Evolutionary conservation across 2,797 vertebrate genomes (phyloP).

Genomic region (Xyrichtys novacula): DNA sequence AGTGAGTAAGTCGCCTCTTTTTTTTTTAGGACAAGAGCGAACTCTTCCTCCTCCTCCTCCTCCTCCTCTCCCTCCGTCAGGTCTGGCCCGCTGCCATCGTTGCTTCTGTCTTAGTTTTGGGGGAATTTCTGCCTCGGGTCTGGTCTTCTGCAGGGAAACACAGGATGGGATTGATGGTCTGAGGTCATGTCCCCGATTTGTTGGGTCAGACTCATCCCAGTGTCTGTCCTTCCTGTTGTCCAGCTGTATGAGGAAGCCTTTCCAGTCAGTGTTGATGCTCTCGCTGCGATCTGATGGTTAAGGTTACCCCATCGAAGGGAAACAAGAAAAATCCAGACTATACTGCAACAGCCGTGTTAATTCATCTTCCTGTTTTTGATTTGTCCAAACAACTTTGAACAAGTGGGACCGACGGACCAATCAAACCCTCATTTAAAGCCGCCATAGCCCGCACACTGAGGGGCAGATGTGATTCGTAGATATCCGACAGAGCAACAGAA

Average conservation of each 20-base stretch:
- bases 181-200: conserved; percentile 18
- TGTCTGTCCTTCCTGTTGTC: not conserved
- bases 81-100: conserved; percentile 5
- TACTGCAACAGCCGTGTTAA: too few species aligned
- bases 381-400: too few species aligned
- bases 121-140: not conserved
- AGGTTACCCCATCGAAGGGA: too few species aligned
- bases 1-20: too few species aligned
- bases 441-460: too few species aligned
- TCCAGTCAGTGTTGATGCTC: not conserved
- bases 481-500: conserved; percentile 1
- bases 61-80: not conserved
- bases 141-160: conserved; percentile 6
- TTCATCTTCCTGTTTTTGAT: too few species aligned
- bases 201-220: not conserved
- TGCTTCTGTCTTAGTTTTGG: not conserved
- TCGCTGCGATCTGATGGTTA: not conserved
- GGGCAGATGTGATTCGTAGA: not conserved
- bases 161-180: not conserved
- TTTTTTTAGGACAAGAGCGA: not conserved
- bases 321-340: not conserved
- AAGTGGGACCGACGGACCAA: not conserved
- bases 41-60: too few species aligned
- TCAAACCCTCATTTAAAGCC: not conserved
- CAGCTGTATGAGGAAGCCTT: not conserved